phyloP scores from a whole-genome alignment of 2,888 invertebrate species.

The Molanna angustata region DNA sequence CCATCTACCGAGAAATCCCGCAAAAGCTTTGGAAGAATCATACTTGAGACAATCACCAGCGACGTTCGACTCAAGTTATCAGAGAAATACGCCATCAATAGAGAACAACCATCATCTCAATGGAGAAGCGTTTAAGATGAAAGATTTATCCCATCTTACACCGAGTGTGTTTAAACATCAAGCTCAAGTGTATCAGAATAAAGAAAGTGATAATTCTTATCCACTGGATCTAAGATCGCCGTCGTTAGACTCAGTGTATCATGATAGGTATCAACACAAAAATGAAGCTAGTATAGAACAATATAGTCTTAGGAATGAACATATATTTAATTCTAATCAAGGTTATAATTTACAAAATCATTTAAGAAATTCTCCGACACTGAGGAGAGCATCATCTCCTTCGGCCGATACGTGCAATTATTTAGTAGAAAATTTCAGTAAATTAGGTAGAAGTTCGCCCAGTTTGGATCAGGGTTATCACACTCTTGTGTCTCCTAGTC shows the following conservation, averaged over 20 bases:
- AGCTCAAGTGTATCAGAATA: conserved; percentile 26
- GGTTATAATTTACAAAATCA: conserved; percentile 26
- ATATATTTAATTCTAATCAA: conserved; percentile 26
- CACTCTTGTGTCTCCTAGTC: conserved; percentile 65
- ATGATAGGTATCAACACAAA: conserved; percentile 39
- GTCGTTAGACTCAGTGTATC: conserved; percentile 41
- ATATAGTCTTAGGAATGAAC: conserved; percentile 31
- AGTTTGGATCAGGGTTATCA: conserved; percentile 81
- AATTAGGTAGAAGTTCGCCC: conserved; percentile 57
- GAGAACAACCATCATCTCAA: conserved; percentile 30
- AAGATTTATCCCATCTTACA: conserved; percentile 26
- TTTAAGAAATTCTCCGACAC: conserved; percentile 23
- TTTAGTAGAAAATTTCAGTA: conserved; percentile 44
- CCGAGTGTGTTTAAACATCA: conserved; percentile 31
- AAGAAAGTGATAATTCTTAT: conserved; percentile 35
- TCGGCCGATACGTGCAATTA: conserved; percentile 37
- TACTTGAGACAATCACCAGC: conserved; percentile 30
- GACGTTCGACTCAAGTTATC: conserved; percentile 30
- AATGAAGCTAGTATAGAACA: conserved; percentile 29
- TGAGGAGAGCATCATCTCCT: conserved; percentile 34
- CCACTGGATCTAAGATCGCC: conserved; percentile 42
- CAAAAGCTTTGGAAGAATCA: conserved; percentile 31
- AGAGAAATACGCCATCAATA: conserved; percentile 28
- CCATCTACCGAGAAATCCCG: conserved; percentile 29
- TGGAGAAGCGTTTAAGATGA: conserved; percentile 24